These are phyloP conservation scores for Vesta saturnalis DNA, from an alignment of 2,888 invertebrate genomes.

Conservation along the genomic window DNA sequence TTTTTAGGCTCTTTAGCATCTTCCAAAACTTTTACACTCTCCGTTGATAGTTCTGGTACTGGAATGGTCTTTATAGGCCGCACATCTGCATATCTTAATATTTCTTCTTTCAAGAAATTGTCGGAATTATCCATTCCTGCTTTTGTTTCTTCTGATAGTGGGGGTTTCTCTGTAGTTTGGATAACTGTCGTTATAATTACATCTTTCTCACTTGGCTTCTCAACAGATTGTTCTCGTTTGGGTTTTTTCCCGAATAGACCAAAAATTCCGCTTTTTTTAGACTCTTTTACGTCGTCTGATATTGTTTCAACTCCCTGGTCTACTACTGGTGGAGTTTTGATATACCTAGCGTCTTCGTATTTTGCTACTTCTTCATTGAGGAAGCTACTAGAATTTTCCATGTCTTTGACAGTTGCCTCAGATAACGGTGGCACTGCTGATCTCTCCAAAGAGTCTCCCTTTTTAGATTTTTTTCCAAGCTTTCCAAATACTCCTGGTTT, in stretches of 20 bases:
- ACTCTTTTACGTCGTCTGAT: not conserved
- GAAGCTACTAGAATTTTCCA: constrained; percentile 38
- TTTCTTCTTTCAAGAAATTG: constrained; percentile 43
- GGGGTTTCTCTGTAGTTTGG: not conserved
- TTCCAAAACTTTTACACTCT: not conserved
- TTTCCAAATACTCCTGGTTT: constrained; percentile 47
- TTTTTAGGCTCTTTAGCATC: not conserved
- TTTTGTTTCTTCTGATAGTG: not conserved
- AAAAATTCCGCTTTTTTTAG: constrained; percentile 38
- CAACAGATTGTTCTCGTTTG: constrained; percentile 35
- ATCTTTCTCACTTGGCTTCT: constrained; percentile 2
- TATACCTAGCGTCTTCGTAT: constrained; percentile 27
- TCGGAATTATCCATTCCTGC: constrained; percentile 40
- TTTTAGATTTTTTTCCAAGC: constrained; percentile 46
- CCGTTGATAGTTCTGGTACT: too few relatives aligned
- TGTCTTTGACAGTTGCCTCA: constrained; percentile 37
- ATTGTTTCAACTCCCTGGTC: not conserved
- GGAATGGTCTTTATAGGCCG: constrained; percentile 18
- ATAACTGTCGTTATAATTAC: not conserved
- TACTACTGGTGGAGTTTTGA: not conserved
- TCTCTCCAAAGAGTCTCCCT: constrained; percentile 23
- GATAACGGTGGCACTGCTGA: constrained; percentile 1
- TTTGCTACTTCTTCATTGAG: constrained; percentile 29
- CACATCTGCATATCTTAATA: constrained; percentile 42
- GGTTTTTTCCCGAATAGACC: constrained; percentile 44